phyloP scores from a whole-genome alignment of 2,113 vertebrate genomes.

The Megaptera novaeangliae region DNA sequence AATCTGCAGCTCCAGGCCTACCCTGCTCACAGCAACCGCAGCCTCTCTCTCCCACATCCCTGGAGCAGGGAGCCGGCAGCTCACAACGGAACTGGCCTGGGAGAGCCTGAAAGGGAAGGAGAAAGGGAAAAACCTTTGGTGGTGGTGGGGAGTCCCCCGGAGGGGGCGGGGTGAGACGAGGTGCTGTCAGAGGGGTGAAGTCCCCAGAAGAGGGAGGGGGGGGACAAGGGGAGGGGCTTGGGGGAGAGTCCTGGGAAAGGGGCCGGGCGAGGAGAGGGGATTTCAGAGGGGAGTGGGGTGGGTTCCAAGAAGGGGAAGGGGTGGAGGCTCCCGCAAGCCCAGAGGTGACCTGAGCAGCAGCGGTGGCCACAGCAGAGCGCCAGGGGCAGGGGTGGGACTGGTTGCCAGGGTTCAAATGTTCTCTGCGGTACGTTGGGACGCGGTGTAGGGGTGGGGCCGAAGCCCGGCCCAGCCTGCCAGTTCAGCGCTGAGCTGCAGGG shows the following conservation, averaged over 20 bases:
- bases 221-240: not conserved
- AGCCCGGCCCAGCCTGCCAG: not conserved
- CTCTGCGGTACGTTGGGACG: not conserved
- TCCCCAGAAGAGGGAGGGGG: not conserved
- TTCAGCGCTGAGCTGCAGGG: not conserved
- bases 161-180: not conserved
- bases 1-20: not conserved
- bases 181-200: too few species aligned
- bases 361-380: not conserved
- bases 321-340: not conserved
- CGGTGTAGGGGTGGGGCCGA: not conserved
- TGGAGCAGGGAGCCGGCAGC: not conserved
- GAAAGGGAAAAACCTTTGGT: not conserved
- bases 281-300: accelerated
- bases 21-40: not conserved
- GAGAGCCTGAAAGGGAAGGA: not conserved
- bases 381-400: not conserved
- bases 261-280: accelerated
- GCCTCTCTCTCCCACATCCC: not conserved
- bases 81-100: not conserved
- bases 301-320: too few species aligned
- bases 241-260: not conserved
- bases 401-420: not conserved
- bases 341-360: not conserved
- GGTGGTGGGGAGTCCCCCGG: not conserved